Evolutionary conservation across 2,888 invertebrate species (phyloP).

Genomic region (Drosophila fulvimacula): DNA sequence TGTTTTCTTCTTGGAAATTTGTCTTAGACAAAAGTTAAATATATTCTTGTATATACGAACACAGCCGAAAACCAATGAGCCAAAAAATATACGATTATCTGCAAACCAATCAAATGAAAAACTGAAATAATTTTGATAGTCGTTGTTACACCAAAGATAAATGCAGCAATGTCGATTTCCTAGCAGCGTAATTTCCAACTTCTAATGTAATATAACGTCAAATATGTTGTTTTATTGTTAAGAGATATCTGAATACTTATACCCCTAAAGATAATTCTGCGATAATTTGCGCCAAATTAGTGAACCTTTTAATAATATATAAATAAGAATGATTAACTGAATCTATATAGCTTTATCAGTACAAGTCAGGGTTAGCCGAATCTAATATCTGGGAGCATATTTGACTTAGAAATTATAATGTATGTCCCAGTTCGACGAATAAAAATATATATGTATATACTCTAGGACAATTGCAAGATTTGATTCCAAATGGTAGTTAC

Average conservation of each 20-base stretch:
- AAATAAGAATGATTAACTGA: conserved; percentile 1
- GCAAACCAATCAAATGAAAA: too few species aligned
- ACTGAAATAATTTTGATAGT: background rate
- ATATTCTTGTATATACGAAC: background rate
- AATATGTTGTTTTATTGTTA: background rate
- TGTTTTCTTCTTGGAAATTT: too few species aligned
- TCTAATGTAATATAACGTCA: too few species aligned
- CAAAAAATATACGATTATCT: background rate
- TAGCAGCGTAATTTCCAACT: background rate
- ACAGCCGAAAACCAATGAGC: background rate
- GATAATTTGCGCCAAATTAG: background rate
- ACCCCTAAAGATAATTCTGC: too few species aligned
- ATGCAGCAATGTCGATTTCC: background rate
- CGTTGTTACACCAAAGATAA: conserved; percentile 18
- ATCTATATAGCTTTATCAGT: conserved; percentile 2
- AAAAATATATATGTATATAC: background rate
- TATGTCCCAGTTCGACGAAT: background rate
- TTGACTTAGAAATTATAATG: background rate
- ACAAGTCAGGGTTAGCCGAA: background rate
- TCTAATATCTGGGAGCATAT: background rate
- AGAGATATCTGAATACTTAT: conserved; percentile 2
- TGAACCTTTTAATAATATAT: background rate
- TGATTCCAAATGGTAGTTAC: background rate
- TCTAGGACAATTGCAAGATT: background rate
- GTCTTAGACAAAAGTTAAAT: background rate